These are phyloP conservation scores for Trissonchulus latispiculum DNA, from an alignment of 2,888 invertebrate species.

Conservation along the genomic window DNA sequence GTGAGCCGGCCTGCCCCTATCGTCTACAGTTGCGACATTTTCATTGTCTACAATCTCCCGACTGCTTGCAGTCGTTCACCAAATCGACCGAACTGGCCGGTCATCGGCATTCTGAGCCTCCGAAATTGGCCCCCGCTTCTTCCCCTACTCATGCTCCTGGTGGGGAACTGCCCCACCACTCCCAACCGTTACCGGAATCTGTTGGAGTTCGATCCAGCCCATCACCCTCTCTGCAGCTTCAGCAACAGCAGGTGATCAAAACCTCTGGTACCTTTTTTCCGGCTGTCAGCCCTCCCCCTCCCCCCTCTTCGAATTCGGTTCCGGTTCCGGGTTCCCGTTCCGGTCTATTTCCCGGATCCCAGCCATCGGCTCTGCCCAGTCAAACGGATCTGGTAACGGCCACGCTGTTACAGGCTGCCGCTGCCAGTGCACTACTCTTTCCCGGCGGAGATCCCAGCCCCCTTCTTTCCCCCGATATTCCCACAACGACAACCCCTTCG, in stretches of 20 bases:
- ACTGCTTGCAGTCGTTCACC: slow-evolving; percentile 50
- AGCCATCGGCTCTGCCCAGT: background rate
- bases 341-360: background rate
- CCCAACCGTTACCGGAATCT: too few species aligned
- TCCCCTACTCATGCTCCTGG: background rate
- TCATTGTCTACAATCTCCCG: slow-evolving; percentile 59
- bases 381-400: background rate
- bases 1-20: slow-evolving; percentile 46
- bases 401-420: background rate
- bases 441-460: too few species aligned
- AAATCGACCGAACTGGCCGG: slow-evolving; percentile 21
- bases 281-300: slow-evolving; percentile 52
- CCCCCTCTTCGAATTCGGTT: background rate
- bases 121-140: background rate
- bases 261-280: slow-evolving; percentile 84
- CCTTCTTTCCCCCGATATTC: too few species aligned
- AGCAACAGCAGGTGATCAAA: slow-evolving; percentile 73
- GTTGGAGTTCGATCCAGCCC: too few species aligned
- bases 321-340: too few species aligned
- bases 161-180: background rate
- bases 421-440: background rate
- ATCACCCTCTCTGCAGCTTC: too few species aligned
- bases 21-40: slow-evolving; percentile 64
- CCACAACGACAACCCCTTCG: background rate
- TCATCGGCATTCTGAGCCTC: slow-evolving; percentile 4